Conservation (phyloP, 2,888 invertebrate species). For the Nasonovia ribisnigri region DNA sequence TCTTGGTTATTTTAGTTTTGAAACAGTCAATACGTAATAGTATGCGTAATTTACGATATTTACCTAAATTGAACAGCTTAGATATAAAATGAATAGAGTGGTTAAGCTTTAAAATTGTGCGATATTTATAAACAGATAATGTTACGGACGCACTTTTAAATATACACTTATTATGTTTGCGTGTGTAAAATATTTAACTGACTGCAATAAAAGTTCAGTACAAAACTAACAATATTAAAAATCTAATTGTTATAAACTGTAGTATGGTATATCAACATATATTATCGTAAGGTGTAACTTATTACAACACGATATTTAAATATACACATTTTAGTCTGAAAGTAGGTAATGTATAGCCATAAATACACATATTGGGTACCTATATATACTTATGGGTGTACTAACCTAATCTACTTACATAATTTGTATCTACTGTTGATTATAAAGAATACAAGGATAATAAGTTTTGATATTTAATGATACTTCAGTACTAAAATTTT, state of each 20-base stretch:
- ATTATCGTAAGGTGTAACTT: not conserved
- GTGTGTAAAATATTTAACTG: not conserved
- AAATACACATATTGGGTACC: not conserved
- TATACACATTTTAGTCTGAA: not conserved
- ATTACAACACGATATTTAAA: not conserved
- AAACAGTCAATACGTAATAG: not conserved
- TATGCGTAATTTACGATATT: not conserved
- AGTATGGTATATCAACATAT: not conserved
- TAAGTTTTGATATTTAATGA: not conserved
- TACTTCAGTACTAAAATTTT: not conserved
- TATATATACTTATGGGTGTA: not conserved
- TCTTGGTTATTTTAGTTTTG: not conserved
- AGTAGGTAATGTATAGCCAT: not conserved
- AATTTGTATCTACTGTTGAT: not conserved
- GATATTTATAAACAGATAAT: not conserved
- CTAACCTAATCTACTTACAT: not conserved
- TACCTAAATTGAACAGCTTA: not conserved
- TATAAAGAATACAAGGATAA: not conserved
- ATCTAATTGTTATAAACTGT: not conserved
- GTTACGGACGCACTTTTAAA: not conserved
- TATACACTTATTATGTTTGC: not conserved
- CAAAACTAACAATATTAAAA: not conserved
- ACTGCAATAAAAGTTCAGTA: not conserved
- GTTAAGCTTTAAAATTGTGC: not conserved
- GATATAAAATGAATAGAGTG: not conserved